These are phyloP conservation scores for Scaptomyza graminum DNA, from an alignment of 1,140 invertebrate species.

Conservation along the genomic window DNA sequence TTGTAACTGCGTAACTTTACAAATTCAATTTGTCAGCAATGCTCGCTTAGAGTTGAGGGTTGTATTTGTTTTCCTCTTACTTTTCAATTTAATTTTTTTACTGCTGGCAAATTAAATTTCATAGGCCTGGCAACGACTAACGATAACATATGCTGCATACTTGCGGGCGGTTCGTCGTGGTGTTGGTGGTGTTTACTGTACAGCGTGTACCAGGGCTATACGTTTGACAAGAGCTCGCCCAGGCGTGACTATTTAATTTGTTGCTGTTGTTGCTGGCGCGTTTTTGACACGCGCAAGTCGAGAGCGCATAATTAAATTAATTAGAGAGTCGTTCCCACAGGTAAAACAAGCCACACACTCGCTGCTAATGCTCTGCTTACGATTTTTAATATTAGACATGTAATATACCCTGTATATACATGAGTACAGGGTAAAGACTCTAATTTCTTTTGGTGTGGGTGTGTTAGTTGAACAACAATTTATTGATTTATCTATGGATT, in stretches of 20 bases:
- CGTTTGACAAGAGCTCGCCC: constrained; percentile 69
- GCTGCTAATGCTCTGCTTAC: not conserved
- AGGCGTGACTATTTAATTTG: constrained; percentile 76
- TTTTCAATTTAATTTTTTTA: not conserved
- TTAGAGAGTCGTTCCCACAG: constrained; percentile 75
- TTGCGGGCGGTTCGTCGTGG: constrained; percentile 55
- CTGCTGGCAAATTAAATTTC: constrained; percentile 56
- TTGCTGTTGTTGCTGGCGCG: constrained; percentile 47
- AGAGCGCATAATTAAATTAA: constrained; percentile 79
- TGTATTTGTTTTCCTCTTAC: not conserved
- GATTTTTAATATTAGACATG: not conserved
- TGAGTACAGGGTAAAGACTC: not conserved
- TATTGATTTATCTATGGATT: not conserved
- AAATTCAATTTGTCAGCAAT: constrained; percentile 80
- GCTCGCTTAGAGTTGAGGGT: constrained; percentile 37
- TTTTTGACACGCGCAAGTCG: constrained; percentile 74
- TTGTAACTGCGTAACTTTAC: constrained; percentile 67
- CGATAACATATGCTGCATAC: constrained; percentile 62
- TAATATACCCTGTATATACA: constrained; percentile 17
- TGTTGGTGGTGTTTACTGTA: constrained; percentile 15
- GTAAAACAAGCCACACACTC: constrained; percentile 47
- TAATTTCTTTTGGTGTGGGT: no score
- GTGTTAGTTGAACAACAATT: not conserved
- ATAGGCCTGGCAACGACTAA: constrained; percentile 67
- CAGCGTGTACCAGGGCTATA: not conserved